Evolutionary conservation across 2,113 vertebrate species (phyloP), one percentile per base, ranked within the genome.

Genomic region (Triplophysa siluroides): DNA sequence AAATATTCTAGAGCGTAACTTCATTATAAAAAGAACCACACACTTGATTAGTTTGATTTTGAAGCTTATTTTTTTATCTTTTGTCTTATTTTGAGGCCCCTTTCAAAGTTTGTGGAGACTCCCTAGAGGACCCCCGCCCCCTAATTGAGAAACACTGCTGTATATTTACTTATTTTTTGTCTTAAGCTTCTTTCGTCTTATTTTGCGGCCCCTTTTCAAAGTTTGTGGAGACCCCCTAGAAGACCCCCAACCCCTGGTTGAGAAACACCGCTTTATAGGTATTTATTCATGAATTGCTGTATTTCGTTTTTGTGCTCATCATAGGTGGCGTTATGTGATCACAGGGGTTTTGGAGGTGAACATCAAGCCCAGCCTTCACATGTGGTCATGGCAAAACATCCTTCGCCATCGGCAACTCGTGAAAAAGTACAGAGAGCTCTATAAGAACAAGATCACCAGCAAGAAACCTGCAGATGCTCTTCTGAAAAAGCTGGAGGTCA

Each of bases 381-480:
- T 98, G 95, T 99, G 98, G 98, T 98, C 97, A 4, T 99, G 97
- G 97, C 88, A 92, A 14, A 92, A 93, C 84, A 98, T 99, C 87
- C 72, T 23, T 0, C 65, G 81, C 24, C 97, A 98, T 23, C 91
- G 96, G 29, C 87, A 90, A 61, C 92, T 90, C 88, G 85, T 96
- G 21, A 98, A 97, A 83, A 85, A 33, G 24, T 99, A 98, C 82
- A 92, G 92, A 84, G 94, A 95, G 12, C 83, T 97, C 54, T 99
- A 99, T 90, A 99, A 95, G 89, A 92, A 81, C 72, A 99, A 96
- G 84, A 94, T 99, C 92, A 98, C 93, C 26, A 93, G 77, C 87
- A 98, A 96, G 91, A 99, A 97, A 80, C 93, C 94, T 80, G 65
- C 66, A 61, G 93, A 92, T 78, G 92, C 94, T 38, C 85, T 95